phyloP scores from a whole-genome alignment of 1,140 invertebrate species.

The Lucilia sericata region DNA sequence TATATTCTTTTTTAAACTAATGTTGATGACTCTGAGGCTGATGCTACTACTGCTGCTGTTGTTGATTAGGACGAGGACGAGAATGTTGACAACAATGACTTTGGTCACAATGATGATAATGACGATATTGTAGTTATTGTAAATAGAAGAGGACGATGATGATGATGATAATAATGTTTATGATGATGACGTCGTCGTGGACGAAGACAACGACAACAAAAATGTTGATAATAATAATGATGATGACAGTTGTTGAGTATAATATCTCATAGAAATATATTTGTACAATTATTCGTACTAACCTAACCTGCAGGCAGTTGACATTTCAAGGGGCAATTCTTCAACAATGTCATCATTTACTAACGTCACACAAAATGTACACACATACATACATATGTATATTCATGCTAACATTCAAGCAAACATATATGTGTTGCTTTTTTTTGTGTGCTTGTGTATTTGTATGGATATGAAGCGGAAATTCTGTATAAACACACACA shows the following conservation, averaged over 20 bases:
- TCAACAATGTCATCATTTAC: conserved; percentile 44
- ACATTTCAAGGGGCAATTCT: conserved; percentile 44
- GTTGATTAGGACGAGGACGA: conserved; percentile 12
- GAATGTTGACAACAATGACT: conserved; percentile 31
- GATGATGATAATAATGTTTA: neutral
- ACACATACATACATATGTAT: neutral
- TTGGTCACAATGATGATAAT: conserved; percentile 25
- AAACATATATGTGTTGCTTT: neutral
- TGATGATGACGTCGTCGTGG: too few relatives aligned
- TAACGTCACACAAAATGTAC: conserved; percentile 14
- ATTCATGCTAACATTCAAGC: neutral
- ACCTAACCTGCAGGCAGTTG: conserved; percentile 40
- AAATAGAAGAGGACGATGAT: neutral
- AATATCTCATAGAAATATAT: conserved; percentile 32
- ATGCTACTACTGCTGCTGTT: conserved; percentile 8
- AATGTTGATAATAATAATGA: conserved; percentile 30
- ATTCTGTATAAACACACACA: neutral
- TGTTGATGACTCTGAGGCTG: conserved; percentile 7
- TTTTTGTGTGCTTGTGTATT: neutral
- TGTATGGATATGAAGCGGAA: neutral
- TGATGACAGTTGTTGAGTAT: conserved; percentile 30
- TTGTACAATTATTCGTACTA: conserved; percentile 34
- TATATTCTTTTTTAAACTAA: neutral
- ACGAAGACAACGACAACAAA: neutral
- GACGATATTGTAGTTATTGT: neutral